Evolutionary conservation across 1,140 invertebrate species (phyloP), one percentile per base, ranked within the genome.

Genomic region (Drosophila takahashii): DNA sequence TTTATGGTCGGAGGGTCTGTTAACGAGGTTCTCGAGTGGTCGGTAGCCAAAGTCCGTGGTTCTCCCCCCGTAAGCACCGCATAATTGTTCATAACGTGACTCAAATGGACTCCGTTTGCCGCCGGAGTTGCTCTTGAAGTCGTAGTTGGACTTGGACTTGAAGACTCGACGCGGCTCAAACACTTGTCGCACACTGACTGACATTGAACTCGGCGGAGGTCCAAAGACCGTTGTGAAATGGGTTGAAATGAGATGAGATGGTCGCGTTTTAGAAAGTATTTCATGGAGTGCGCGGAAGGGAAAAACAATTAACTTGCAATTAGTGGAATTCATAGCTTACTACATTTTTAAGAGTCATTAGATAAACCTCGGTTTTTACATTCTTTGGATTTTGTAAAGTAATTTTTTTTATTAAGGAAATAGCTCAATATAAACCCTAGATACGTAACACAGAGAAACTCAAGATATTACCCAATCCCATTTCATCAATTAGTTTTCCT

Each of bases 1-100:
- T 56, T 67, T 84, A 61, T 60, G 44, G 72, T 53, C 65, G 56
- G 80, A 70, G 64, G 64, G 66, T 53, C 57, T 70, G 78, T 81
- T 73, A 76, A 76, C 73, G 72, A 76, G 72, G 74, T 66, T 67
- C 74, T 75, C 65, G 59, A 75, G 54, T 77, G 48, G 52, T 74
- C 51, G 42, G 39, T 79, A 65, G 64, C 60, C 62, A 41, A 16
- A 41, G 39, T 39, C 39, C 8, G 47, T 54, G 37, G 39, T 37
- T 58, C 59, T 65, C 32, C 58, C 70, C 9, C 18, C 22, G n/a
- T 48, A 34, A 45, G 16, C 45, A 36, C 58, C 29, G 59, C 77
- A 86, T 84, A 84, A 84, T 80, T 86, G 81, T 41, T 81, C 74
- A 83, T 87, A 89, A 89, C 83, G 83, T 86, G 83, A 83, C 84